Evolutionary conservation across 1,140 invertebrate species (phyloP).

Genomic region (Phymastichus coffea): DNA sequence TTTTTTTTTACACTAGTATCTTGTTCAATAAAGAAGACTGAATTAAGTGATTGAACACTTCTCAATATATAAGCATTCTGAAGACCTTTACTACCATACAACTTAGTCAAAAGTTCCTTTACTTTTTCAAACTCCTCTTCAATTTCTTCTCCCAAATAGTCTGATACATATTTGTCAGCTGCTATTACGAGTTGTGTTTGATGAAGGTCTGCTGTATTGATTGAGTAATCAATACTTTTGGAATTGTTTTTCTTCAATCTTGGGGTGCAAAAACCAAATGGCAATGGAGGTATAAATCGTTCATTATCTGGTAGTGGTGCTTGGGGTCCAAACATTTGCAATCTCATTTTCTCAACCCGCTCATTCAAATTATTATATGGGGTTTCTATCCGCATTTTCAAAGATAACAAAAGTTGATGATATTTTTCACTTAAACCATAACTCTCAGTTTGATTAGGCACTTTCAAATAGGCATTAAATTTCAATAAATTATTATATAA

Average conservation of each 20-base stretch:
- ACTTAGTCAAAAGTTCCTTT: no score
- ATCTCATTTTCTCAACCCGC: slow-evolving; percentile 31
- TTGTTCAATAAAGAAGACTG: background rate
- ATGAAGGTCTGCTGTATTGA: background rate
- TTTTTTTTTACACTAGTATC: no score
- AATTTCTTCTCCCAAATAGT: slow-evolving; percentile 19
- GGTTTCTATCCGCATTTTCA: background rate
- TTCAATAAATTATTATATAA: slow-evolving; percentile 37
- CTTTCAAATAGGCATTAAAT: slow-evolving; percentile 37
- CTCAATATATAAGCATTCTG: no score
- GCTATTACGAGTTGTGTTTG: slow-evolving; percentile 10
- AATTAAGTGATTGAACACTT: no score
- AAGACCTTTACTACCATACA: no score
- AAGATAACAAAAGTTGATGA: slow-evolving; percentile 35
- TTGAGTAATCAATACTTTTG: background rate
- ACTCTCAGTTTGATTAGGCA: slow-evolving; percentile 30
- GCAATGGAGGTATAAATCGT: slow-evolving; percentile 39
- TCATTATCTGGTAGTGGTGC: background rate
- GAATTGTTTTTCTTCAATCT: slow-evolving; percentile 7
- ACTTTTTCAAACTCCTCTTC: slow-evolving; percentile 25
- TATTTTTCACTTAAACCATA: slow-evolving; percentile 33
- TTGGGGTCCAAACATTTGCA: slow-evolving; percentile 40
- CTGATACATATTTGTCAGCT: background rate
- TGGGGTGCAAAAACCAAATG: slow-evolving; percentile 32
- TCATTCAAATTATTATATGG: background rate